Conservation (phyloP, 2,888 invertebrate species). For the Dynastes tityus region DNA sequence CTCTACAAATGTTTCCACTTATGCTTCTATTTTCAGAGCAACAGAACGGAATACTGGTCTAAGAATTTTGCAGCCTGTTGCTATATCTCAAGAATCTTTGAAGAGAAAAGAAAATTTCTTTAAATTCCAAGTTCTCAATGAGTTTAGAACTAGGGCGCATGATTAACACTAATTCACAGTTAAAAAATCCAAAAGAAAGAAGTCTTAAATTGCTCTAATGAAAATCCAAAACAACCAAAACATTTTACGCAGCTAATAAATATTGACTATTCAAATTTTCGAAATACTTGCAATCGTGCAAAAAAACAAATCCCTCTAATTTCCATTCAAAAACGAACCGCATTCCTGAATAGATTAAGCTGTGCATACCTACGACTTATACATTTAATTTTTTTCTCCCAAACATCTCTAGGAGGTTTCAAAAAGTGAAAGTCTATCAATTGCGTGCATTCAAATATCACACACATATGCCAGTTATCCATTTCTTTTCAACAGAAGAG, state of each 20-base stretch:
- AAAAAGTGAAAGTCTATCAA: slow-evolving; percentile 4
- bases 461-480: neutral
- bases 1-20: too few relatives aligned
- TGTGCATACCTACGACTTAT: too few relatives aligned
- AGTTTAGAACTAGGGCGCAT: too few relatives aligned
- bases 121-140: too few relatives aligned
- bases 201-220: neutral
- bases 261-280: slow-evolving; percentile 1
- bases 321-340: neutral
- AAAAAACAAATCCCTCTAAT: too few relatives aligned
- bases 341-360: neutral
- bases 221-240: neutral
- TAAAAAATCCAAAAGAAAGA: neutral
- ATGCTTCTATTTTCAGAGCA: too few relatives aligned
- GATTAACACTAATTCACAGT: too few relatives aligned
- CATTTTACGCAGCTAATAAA: neutral
- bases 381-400: neutral
- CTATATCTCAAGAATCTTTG: too few relatives aligned
- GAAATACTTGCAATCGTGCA: neutral
- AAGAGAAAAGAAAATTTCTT: too few relatives aligned
- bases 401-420: neutral
- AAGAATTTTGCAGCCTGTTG: too few relatives aligned
- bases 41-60: too few relatives aligned
- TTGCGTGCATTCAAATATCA: slow-evolving; percentile 1
- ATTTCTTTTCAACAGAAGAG: neutral